Conservation (phyloP, 2,113 vertebrate genomes). For the Mesocricetus auratus region DNA sequence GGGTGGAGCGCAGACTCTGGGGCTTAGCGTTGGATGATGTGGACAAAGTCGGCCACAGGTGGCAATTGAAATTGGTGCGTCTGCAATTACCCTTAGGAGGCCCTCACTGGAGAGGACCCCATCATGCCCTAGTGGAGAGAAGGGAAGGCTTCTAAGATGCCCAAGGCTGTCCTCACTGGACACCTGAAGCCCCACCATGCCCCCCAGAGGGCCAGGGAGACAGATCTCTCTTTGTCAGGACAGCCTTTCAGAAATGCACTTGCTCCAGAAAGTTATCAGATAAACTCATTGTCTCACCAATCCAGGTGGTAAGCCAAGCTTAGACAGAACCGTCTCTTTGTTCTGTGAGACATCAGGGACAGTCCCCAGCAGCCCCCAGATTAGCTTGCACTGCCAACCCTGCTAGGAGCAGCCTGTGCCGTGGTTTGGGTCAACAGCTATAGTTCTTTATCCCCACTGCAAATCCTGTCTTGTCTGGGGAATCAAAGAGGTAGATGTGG, state of each 20-base stretch:
- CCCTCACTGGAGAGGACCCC: neutral
- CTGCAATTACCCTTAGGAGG: neutral
- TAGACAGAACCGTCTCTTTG: too few species aligned
- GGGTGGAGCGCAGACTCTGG: too few species aligned
- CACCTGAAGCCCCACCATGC: too few species aligned
- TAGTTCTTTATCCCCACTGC: neutral
- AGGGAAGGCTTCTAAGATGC: too few species aligned
- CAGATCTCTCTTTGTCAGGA: neutral
- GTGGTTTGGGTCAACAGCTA: neutral
- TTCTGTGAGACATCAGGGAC: neutral
- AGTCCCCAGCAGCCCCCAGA: neutral
- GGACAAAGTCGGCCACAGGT: accelerated
- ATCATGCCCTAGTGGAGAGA: too few species aligned
- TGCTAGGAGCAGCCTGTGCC: neutral
- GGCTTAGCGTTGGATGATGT: neutral
- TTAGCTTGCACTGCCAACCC: neutral
- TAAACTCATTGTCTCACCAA: neutral
- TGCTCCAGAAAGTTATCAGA: neutral
- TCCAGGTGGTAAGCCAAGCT: neutral
- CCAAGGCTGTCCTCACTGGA: too few species aligned
- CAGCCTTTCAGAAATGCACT: too few species aligned
- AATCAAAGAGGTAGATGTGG: accelerated
- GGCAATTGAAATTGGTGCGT: too few species aligned
- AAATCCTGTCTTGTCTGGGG: neutral
- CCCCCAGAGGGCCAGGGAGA: too few species aligned